Conservation (phyloP, 2,888 invertebrate genomes). For the Leptopilina syphax region DNA sequence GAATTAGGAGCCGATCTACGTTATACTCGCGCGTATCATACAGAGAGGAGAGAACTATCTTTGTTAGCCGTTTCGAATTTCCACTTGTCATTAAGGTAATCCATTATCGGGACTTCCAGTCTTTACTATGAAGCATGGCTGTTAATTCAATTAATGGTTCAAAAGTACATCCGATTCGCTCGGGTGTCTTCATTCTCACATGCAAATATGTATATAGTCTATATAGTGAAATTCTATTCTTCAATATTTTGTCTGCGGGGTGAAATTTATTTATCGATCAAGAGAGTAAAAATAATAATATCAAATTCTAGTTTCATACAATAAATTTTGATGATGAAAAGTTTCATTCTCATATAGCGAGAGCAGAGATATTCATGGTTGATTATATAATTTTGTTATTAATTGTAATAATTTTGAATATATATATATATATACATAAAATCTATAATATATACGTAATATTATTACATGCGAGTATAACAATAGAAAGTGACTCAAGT, state of each 20-base stretch:
- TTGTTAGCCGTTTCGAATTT: conserved; percentile 40
- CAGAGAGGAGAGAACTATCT: conserved; percentile 28
- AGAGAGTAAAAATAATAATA: too few relatives aligned
- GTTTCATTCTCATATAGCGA: too few relatives aligned
- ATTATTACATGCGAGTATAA: neutral
- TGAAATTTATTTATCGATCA: too few relatives aligned
- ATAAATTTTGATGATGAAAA: too few relatives aligned
- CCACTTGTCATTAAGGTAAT: conserved; percentile 42
- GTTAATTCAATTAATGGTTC: conserved; percentile 42
- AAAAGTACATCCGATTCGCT: conserved; percentile 38
- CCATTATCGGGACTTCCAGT: conserved; percentile 41
- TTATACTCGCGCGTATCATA: conserved; percentile 37
- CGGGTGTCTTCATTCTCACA: conserved; percentile 34
- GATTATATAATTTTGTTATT: too few relatives aligned
- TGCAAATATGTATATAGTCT: neutral
- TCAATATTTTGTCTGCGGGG: too few relatives aligned
- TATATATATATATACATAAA: too few relatives aligned
- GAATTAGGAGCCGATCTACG: conserved; percentile 39
- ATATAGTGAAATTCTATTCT: conserved; percentile 2
- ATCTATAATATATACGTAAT: neutral
- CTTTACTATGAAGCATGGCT: conserved; percentile 31
- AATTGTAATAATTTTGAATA: too few relatives aligned
- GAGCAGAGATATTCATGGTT: too few relatives aligned
- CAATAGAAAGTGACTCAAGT: neutral
- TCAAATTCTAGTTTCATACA: too few relatives aligned